Evolutionary conservation across 1,140 invertebrate species (phyloP), one percentile per base, ranked within the genome.

Genomic region (Magallana angulata): DNA sequence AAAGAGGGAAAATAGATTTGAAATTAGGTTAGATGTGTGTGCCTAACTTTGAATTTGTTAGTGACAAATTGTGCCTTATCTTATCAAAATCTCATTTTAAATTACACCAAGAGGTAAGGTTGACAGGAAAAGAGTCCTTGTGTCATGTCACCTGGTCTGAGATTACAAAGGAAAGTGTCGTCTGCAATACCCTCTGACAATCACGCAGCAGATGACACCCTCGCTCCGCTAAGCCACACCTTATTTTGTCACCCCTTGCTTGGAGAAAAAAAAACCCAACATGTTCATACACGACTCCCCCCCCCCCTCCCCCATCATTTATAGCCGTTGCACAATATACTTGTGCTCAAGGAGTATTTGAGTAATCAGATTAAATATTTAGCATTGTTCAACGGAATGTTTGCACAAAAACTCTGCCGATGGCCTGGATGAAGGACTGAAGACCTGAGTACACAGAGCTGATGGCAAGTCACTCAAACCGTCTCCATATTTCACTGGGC

Each of bases 31-130:
- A 76, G 68, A 76, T 76, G 68, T 76, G 68, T 76, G 68, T 76
- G 68, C 68, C 68, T 76, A 76, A 76, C 68, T 76, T 48, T 76
- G 68, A 76, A 76, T 76, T 76, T 76, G 68, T 76, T 76, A 76
- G 68, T 76, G 68, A 76, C 68, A 76, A 76, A 76, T 30, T 76
- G 68, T 76, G 68, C 68, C 68, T 76, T 76, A 76, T 76, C 68
- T 76, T 76, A 76, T 76, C 68, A 76, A 76, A 76, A 76, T 76
- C 68, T 76, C 68, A 76, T 76, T 76, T 76, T 76, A 76, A 76
- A 76, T 76, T 76, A 76, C 68, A 76, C 68, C 24, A 30, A 76
- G 14, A 76, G 68, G 68, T 24, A 76, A 76, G 68, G 68, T 76
- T 76, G 68, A 76, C 68, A 76, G 68, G 18, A 76, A 48, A 76